Percentiles rank a stretch among this genome's conserved stretches.
Evolutionary conservation across 2,888 invertebrate genomes (phyloP).

Genomic region (Bhutanitis thaidina): DNA sequence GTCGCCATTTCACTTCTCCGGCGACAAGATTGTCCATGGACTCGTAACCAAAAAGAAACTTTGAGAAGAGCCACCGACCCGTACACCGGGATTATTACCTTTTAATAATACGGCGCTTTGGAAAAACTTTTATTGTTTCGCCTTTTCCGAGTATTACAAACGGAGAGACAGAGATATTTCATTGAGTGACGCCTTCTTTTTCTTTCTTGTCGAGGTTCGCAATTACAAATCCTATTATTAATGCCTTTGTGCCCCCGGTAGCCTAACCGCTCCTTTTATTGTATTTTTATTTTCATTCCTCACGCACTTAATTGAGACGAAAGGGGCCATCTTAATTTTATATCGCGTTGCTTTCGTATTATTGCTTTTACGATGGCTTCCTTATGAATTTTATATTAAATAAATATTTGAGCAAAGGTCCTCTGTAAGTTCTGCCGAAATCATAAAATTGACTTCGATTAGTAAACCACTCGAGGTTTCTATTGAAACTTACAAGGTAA

Average conservation of each 20-base stretch:
- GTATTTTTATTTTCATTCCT: constrained; percentile 57
- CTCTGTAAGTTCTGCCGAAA: neutral
- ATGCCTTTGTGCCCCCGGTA: constrained; percentile 42
- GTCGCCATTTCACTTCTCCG: neutral
- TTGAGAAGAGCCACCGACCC: constrained; percentile 22
- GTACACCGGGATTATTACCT: constrained; percentile 60
- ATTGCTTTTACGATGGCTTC: constrained; percentile 44
- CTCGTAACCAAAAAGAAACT: constrained; percentile 2
- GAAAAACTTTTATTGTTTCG: constrained; percentile 69
- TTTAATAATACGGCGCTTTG: constrained; percentile 66
- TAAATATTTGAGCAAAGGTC: constrained; percentile 17
- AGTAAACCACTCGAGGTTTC: too few relatives aligned
- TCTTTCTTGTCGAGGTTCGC: constrained; percentile 45
- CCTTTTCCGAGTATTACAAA: constrained; percentile 57
- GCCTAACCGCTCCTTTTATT: constrained; percentile 28
- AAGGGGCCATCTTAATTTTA: constrained; percentile 56
- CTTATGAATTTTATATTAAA: constrained; percentile 25
- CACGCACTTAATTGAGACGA: constrained; percentile 61
- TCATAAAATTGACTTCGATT: neutral
- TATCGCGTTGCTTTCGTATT: constrained; percentile 50
- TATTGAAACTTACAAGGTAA: too few relatives aligned
- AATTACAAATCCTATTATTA: constrained; percentile 67
- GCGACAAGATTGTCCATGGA: neutral
- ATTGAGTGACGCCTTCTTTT: constrained; percentile 57
- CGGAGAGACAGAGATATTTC: constrained; percentile 62